Percentiles rank a stretch among this genome's conserved stretches.
Conservation (phyloP, 2,888 invertebrate species). For the Schizaphis graminum region DNA sequence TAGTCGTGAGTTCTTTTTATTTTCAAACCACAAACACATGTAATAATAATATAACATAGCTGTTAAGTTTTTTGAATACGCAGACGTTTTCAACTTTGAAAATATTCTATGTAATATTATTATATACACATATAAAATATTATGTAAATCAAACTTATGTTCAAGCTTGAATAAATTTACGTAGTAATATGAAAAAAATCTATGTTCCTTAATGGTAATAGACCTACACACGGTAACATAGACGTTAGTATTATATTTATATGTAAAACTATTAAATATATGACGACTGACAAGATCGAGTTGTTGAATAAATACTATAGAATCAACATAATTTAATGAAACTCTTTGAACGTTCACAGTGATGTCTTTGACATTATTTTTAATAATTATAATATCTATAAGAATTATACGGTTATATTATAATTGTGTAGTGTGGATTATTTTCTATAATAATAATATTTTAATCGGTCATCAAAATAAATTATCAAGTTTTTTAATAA, state of each 20-base stretch:
- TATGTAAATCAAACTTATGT: neutral
- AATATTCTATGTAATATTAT: neutral
- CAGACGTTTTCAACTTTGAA: slow-evolving; percentile 20
- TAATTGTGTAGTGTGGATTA: neutral
- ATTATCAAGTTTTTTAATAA: neutral
- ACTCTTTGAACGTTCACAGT: neutral
- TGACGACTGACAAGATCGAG: neutral
- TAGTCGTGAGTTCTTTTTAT: neutral
- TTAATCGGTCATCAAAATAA: neutral
- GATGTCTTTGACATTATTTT: neutral
- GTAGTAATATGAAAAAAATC: neutral
- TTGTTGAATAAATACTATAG: slow-evolving; percentile 31
- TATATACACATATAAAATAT: neutral
- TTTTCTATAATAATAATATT: neutral
- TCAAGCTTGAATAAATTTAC: slow-evolving; percentile 25
- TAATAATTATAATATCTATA: slow-evolving; percentile 5
- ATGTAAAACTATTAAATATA: neutral
- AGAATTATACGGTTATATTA: neutral
- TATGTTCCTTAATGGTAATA: neutral
- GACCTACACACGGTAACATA: neutral
- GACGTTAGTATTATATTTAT: neutral
- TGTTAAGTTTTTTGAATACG: neutral
- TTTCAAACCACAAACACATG: slow-evolving; percentile 13
- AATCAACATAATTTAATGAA: slow-evolving; percentile 36
- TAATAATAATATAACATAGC: slow-evolving; percentile 7